Base-by-base conservation (phyloP, 2,797 vertebrate species). In the Percopsis omiscomaycus region DNA sequence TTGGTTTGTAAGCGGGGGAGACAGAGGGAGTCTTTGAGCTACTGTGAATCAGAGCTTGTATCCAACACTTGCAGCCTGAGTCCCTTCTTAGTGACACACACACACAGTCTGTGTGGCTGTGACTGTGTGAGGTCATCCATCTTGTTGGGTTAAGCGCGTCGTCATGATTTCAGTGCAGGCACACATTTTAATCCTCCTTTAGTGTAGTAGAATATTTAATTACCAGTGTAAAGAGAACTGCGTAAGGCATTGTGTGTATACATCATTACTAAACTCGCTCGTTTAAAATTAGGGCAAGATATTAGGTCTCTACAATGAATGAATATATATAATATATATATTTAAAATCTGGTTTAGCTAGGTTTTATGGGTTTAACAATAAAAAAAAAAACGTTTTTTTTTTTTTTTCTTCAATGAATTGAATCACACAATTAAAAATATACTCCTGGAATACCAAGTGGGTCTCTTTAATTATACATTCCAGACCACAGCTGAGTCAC, bases 61-160 rank as follows among this genome's bases (percentile, higher is more conserved):
- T 81, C 86, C 75, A 67, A 83, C 59, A 58, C 80, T 76, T 70
- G 65, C 60, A 28, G 66, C 75, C 61, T 22, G 63, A 22, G 71
- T 63, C 64, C 29, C 44, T 29, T 16, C 63, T 45, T 52, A 68
- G 4, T 46, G 50, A 63, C 63, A 48, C 61, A 53, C 61, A 27
- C 57, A 56, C 66, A 37, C 45, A 51, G 27, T 6, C 53, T 5
- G 13, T 2, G 5, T 37, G 32, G 32, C 32, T 22, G 22, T 22
- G 30, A 15, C 56, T 61, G 29, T 66, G 54, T 77, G 48, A 63
- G 55, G 27, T 74, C 79, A 78, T 55, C 42, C 54, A 44, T 58
- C 15, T 47, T 63, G 45, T 60, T 58, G 64, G 42, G 27, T 63
- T 45, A 59, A 3, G 2, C 37, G 11, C 14, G 4, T 29, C 4